Evolutionary conservation across 1,140 invertebrate genomes (phyloP).

Genomic region (Heterodera schachtii): DNA sequence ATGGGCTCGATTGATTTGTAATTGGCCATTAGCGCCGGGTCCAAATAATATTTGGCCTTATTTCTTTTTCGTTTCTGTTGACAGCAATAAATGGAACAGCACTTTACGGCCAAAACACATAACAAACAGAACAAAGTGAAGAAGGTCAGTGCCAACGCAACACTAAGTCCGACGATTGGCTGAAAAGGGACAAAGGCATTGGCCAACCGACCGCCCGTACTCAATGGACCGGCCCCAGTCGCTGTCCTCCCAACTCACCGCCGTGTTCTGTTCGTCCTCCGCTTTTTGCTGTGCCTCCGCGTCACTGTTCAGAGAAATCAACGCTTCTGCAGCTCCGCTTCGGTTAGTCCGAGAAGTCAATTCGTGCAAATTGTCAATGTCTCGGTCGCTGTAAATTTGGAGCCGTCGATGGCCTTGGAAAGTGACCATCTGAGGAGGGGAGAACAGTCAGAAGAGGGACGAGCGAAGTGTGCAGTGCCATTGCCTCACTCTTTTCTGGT

Average conservation of each 20-base stretch:
- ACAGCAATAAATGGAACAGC: conserved; percentile 33
- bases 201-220: too few species aligned
- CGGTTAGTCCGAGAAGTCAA: conserved; percentile 19
- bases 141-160: conserved; percentile 33
- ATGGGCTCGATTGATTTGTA: conserved; percentile 43
- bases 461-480: conserved; percentile 13
- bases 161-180: conserved; percentile 36
- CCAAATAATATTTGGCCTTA: conserved; percentile 34
- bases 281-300: conserved; percentile 27
- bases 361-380: conserved; percentile 38
- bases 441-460: background rate
- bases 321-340: background rate
- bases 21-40: conserved; percentile 32
- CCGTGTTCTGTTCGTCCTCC: conserved; percentile 34
- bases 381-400: conserved; percentile 19
- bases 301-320: background rate
- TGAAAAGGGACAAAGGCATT: conserved; percentile 4
- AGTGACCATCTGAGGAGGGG: conserved; percentile 23
- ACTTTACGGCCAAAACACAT: conserved; percentile 35
- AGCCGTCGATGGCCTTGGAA: conserved; percentile 32
- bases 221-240: too few species aligned
- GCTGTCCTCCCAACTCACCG: conserved; percentile 19
- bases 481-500: conserved; percentile 34
- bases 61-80: conserved; percentile 4
- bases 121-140: conserved; percentile 29